A percentile compares a stretch with the other conserved stretches of the same genome.
phyloP scores from a whole-genome alignment of 2,888 invertebrate genomes.

The Acleris sparsana region DNA sequence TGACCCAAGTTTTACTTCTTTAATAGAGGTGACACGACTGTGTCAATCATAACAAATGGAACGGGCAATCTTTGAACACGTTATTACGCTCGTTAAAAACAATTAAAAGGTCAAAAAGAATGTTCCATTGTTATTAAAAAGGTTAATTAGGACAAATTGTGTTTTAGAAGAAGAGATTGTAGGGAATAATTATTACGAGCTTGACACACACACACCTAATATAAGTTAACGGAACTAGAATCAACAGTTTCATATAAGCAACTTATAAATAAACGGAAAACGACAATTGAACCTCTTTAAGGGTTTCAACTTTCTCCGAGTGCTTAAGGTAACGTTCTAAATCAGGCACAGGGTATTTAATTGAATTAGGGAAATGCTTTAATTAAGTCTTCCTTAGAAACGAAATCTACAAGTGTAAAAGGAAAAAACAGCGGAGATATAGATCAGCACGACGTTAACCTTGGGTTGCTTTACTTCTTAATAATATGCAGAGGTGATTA shows the following conservation, averaged over 20 bases:
- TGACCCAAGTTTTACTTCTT: slow-evolving; percentile 4
- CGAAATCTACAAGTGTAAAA: background rate
- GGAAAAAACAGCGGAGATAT: background rate
- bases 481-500: background rate
- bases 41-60: slow-evolving; percentile 15
- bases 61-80: slow-evolving; percentile 15
- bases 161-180: background rate
- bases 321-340: slow-evolving; percentile 3
- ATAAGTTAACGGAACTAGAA: background rate
- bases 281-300: slow-evolving; percentile 2
- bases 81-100: slow-evolving; percentile 25
- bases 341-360: slow-evolving; percentile 6
- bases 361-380: slow-evolving; percentile 6
- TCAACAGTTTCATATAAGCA: slow-evolving; percentile 2
- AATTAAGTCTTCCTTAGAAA: slow-evolving; percentile 1
- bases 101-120: slow-evolving; percentile 24
- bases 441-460: too few species aligned
- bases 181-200: background rate
- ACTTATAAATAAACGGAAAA: slow-evolving; percentile 2
- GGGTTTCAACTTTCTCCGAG: slow-evolving; percentile 13
- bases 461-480: too few species aligned
- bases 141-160: slow-evolving; percentile 21
- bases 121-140: slow-evolving; percentile 17
- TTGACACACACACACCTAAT: background rate
- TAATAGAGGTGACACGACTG: slow-evolving; percentile 1